Conservation (phyloP, 2,113 vertebrate species). For the Zosterops japonicus region DNA sequence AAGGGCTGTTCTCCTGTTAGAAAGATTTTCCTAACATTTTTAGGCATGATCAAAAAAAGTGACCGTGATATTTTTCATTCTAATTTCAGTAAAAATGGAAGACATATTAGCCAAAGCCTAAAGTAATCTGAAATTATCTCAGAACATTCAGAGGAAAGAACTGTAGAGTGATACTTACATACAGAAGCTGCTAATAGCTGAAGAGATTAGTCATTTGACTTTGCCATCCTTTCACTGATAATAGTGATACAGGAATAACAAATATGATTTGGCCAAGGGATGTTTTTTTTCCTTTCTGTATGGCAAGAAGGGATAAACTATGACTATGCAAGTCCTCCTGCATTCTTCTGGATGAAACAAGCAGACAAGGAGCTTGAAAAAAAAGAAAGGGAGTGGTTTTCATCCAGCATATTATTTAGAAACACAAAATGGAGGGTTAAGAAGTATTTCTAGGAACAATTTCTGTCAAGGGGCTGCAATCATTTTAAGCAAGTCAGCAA, state of each 20-base stretch:
- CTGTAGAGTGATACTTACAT: slow-evolving; percentile 37
- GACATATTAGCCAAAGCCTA: slow-evolving; percentile 31
- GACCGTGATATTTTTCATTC: slow-evolving; percentile 11
- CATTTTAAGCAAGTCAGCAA: neutral
- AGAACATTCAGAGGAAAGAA: slow-evolving; percentile 50
- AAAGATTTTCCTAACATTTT: slow-evolving; percentile 25
- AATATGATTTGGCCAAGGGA: neutral
- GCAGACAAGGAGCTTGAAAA: neutral
- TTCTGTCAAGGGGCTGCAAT: neutral
- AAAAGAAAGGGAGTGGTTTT: neutral
- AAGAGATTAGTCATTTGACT: slow-evolving; percentile 63
- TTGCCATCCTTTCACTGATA: slow-evolving; percentile 36
- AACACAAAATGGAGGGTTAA: slow-evolving; percentile 42
- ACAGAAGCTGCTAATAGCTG: slow-evolving; percentile 56
- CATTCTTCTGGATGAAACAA: neutral
- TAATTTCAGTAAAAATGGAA: slow-evolving; percentile 47
- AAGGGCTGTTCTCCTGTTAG: neutral
- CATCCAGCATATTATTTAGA: neutral
- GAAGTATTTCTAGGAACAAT: slow-evolving; percentile 1
- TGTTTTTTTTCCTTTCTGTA: neutral
- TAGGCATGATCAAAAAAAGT: slow-evolving; percentile 1
- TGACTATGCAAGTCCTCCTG: neutral
- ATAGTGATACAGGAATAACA: slow-evolving; percentile 43
- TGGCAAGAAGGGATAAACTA: slow-evolving; percentile 16
- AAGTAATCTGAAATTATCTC: slow-evolving; percentile 60